Evolutionary conservation across 2,113 vertebrate genomes (phyloP).

Genomic region (Petaurus breviceps): DNA sequence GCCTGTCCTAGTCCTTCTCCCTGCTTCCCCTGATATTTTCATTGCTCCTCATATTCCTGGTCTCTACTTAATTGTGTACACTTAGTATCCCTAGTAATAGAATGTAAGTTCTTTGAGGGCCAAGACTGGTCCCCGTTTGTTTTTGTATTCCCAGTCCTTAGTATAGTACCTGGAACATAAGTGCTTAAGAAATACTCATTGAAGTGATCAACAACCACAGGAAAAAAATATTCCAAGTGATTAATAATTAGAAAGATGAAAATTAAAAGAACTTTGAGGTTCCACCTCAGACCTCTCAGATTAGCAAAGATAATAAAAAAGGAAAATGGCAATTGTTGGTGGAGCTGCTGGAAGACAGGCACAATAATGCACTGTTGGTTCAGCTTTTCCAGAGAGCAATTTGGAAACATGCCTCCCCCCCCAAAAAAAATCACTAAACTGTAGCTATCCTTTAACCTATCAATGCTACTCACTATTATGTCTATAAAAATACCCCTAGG

Average conservation of each 20-base stretch:
- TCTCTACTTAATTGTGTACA: neutral
- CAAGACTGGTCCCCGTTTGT: neutral
- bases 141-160: neutral
- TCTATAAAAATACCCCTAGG: neutral
- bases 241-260: too few species aligned
- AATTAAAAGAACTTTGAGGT: too few species aligned
- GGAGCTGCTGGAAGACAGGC: too few species aligned
- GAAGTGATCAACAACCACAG: too few species aligned
- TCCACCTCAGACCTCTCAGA: too few species aligned
- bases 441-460: neutral
- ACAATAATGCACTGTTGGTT: too few species aligned
- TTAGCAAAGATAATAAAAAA: too few species aligned
- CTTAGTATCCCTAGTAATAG: neutral
- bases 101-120: neutral
- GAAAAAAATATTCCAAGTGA: too few species aligned
- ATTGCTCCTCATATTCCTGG: neutral
- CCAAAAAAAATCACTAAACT: neutral
- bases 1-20: neutral
- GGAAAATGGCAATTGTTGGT: too few species aligned
- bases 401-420: neutral
- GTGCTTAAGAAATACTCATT: too few species aligned
- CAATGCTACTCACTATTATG: neutral
- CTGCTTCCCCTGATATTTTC: neutral
- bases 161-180: neutral
- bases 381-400: neutral